A percentile compares a stretch with the other conserved stretches of the same genome.
These are phyloP conservation scores for Coelogynopora nodosa DNA, from an alignment of 2,888 invertebrate genomes.

Conservation along the genomic window DNA sequence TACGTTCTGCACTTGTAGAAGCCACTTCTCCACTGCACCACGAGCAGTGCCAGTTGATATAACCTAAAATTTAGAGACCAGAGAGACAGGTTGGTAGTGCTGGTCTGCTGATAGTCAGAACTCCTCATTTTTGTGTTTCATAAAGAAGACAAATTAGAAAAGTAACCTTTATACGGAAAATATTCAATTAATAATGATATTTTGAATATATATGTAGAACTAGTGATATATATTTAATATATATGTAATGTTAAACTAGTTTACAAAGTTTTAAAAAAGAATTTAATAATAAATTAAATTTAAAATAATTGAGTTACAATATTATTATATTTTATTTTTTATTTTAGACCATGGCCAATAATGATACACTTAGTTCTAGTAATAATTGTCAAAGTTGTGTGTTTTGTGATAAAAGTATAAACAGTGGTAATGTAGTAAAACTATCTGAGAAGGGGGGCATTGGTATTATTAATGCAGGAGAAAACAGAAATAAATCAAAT, in stretches of 20 bases:
- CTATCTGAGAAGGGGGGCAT: neutral
- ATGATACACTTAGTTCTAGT: neutral
- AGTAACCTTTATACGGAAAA: no score
- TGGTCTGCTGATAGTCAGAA: no score
- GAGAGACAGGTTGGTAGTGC: no score
- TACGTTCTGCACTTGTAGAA: conserved; percentile 74
- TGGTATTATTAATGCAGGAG: neutral
- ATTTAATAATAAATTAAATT: neutral
- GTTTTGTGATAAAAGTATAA: neutral
- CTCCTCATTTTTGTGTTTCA: no score
- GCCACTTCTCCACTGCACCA: conserved; percentile 82
- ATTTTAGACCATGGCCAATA: neutral
- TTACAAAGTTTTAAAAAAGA: no score
- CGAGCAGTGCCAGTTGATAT: conserved; percentile 75
- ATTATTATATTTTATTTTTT: neutral
- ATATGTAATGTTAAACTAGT: no score
- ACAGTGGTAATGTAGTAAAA: neutral
- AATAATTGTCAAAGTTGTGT: conserved; percentile 6
- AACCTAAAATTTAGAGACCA: no score
- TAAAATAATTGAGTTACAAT: neutral
- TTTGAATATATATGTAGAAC: no score
- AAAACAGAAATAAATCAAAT: neutral
- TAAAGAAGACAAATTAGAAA: no score
- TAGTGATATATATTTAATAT: no score
- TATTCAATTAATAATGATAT: no score